Percentiles rank a stretch among this genome's conserved stretches.
Conservation (phyloP, 2,113 vertebrate species). For the Nycticebus coucang region DNA sequence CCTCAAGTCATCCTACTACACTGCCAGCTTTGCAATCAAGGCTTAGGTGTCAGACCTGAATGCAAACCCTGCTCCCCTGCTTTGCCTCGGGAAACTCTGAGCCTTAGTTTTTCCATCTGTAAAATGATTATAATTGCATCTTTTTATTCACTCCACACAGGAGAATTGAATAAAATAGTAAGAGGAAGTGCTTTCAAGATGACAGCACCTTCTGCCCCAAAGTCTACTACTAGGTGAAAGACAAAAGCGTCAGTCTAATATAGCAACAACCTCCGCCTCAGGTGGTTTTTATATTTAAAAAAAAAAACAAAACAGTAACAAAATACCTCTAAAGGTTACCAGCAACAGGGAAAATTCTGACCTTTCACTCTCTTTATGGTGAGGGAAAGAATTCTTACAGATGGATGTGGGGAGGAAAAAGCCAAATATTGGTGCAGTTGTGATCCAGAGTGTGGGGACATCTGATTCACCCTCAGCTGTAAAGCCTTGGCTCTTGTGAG, state of each 20-base stretch:
- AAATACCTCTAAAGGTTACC: background rate
- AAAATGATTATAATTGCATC: background rate
- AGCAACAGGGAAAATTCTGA: background rate
- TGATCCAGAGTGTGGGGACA: fast-evolving
- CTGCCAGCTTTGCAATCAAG: background rate
- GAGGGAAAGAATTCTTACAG: background rate
- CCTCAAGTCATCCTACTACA: background rate
- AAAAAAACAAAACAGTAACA: background rate
- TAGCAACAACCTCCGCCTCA: background rate
- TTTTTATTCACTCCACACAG: background rate
- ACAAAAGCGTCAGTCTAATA: too few relatives aligned
- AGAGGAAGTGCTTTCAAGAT: background rate
- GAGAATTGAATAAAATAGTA: background rate
- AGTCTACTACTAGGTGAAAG: too few relatives aligned
- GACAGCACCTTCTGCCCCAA: background rate
- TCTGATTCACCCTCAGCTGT: background rate
- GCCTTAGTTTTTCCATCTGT: background rate
- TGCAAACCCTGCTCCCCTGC: background rate
- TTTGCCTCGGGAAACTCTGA: background rate
- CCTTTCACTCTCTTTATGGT: background rate
- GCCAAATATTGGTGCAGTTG: background rate
- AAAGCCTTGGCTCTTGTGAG: background rate
- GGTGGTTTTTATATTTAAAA: background rate
- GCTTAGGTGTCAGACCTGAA: background rate
- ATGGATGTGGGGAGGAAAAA: background rate